Evolutionary conservation across 2,888 invertebrate genomes (phyloP), one percentile per base, ranked within the genome.

Genomic region (Plagodis dolabraria): DNA sequence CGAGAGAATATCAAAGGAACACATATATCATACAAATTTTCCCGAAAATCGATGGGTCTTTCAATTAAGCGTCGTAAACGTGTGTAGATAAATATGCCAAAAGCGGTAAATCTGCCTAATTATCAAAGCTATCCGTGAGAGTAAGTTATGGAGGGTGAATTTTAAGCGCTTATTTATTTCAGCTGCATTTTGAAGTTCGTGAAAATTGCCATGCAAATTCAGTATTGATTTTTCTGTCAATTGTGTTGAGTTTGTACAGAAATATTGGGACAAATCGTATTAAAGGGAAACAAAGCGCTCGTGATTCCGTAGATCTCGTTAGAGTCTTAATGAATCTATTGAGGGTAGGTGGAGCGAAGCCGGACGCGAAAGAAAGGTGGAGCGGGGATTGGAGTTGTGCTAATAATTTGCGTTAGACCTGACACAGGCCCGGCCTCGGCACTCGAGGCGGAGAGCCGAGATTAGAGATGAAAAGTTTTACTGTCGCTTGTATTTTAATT

Each of bases 291-390:
- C 91, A 91, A 91, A 89, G 86, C 89, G 82, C 76, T 82, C 84
- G 82, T 86, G 86, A 89, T 90, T 87, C 85, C 83, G 82, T 82
- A 86, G 86, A 89, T 89, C 89, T 92, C 87, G 91, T 92, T 91
- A 91, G 85, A 84, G 85, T 83, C 86, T 85, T 92, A 91, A 92
- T 92, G 90, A 92, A 88, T 91, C 91, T 91, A 92, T 92, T 91
- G 91, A 92, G 85, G 84, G 85, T 85, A 82, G 81, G 82, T 83
- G 82, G 83, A 87, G 89, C 86, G 89, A 82, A 52, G 77, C 79
- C 76, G 83, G 82, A 79, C 79, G 53, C 45, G 79, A 83, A 86
- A 87, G 85, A 86, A 86, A 83, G 78, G 79, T 65, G 74, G 62
- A 56, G 56, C 50, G 69, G 78, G 81, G 85, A 79, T 77, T 82